phyloP scores from a whole-genome alignment of 2,888 invertebrate species.

The Pemphredon lugubris region DNA sequence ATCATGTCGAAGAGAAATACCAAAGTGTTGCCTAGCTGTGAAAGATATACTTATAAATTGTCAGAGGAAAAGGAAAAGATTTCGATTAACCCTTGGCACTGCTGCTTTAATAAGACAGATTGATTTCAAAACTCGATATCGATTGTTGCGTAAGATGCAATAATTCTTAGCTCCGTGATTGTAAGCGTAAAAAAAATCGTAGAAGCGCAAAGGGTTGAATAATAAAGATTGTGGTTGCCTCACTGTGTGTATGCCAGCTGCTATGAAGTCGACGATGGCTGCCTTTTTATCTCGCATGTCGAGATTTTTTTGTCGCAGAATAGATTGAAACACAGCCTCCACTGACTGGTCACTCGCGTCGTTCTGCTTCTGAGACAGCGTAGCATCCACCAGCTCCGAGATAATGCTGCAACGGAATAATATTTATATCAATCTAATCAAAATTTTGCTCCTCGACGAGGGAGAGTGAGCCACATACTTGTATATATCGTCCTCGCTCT shows the following conservation, averaged over 20 bases:
- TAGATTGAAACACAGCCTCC: slow-evolving; percentile 88
- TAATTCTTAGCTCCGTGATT: no score
- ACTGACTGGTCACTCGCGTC: slow-evolving; percentile 84
- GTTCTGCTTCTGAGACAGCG: slow-evolving; percentile 83
- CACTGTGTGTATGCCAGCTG: slow-evolving; percentile 93
- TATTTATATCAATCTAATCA: no score
- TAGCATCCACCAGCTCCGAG: slow-evolving; percentile 89
- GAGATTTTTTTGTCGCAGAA: slow-evolving; percentile 87
- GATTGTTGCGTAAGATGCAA: no score
- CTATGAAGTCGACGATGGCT: slow-evolving; percentile 92
- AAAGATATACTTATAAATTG: background rate
- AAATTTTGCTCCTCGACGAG: no score
- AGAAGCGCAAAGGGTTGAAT: no score
- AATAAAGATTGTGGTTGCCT: slow-evolving; percentile 55
- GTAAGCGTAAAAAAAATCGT: no score
- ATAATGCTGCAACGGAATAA: slow-evolving; percentile 87
- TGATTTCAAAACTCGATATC: no score
- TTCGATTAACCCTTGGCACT: no score
- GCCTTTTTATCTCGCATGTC: slow-evolving; percentile 92
- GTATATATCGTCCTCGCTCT: slow-evolving; percentile 91
- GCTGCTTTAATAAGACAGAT: no score
- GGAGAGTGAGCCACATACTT: slow-evolving; percentile 82
- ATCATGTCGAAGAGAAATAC: slow-evolving; percentile 90
- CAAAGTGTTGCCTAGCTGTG: slow-evolving; percentile 89
- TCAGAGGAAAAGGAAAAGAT: background rate